Base-by-base conservation (phyloP, 2,888 invertebrate species). In the Macrophya alboannulata region DNA sequence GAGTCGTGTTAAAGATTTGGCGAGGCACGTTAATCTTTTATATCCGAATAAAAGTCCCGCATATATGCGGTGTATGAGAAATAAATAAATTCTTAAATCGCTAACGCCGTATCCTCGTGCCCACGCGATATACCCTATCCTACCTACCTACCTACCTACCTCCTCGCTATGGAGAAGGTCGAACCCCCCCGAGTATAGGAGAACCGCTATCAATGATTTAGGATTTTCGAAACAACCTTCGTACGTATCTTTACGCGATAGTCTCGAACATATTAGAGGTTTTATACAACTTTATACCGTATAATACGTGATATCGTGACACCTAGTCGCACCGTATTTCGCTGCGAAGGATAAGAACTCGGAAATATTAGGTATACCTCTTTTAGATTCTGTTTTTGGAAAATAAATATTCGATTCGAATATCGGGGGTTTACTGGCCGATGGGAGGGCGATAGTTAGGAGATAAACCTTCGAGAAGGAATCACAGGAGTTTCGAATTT, bases 131-230 rank as follows among this genome's bases (percentile, higher is more conserved):
- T 68, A 37, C 31, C 31, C 31, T 31, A 31, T n/a, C n/a, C n/a
- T 31, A 31, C 48, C 48, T 48, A 48, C 48, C 48, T 48, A 48
- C 74, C 72, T 72, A 4, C 25, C 72, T 37, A 37, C 55, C 79
- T 55, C 51, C 21, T 40, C 62, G 10, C 17, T 15, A 21, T n/a
- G 37, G 15, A 31, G 79, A 55, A 71, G 48, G 51, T 74, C 45
- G 72, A 45, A 25, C 45, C 45, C 45, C 45, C 3, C 31, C 6
- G 81, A 43, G 15, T 17, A 21, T 25, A 31, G 45, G n/a, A 9
- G 31, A n/a, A 25, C 48, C 72, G 85, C 72, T 85, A 85, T 85
- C 82, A 85, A 85, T 85, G 85, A 85, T 85, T 82, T 85, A 85
- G 82, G 85, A 85, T 81, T 85, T 85, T 85, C 81, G 55, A 62